Evolutionary conservation across 1,140 invertebrate species (phyloP), one percentile per base, ranked within the genome.

Genomic region (Sycophaga agraensis): DNA sequence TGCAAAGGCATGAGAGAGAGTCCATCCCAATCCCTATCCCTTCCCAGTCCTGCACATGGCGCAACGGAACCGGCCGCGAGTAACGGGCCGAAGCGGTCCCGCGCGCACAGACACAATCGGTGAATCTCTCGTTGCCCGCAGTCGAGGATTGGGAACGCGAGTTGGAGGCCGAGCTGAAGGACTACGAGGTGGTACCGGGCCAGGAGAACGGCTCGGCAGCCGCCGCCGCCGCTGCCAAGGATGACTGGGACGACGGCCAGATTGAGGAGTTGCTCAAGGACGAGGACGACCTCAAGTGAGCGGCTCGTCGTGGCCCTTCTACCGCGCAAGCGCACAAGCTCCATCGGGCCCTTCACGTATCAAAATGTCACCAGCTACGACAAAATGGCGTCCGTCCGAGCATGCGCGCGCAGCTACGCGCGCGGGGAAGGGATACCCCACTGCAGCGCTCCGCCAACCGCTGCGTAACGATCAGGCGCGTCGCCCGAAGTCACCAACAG

Each of bases 131-230:
- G 28, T 11, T 39, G 35, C 76, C 74, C 72, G 73, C 81, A 88
- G 89, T 93, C 85, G 91, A 94, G 82, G 91, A 94, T 83, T 94
- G 93, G 92, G 93, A 96, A 83, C 90, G 91, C 72, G 93, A 96
- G 81, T 82, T 96, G 72, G 91, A 94, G 78, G 91, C 91, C 48
- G 93, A 96, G 82, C 84, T 96, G 64, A 91, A 94, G 80, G 93
- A 96, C 75, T 96, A 92, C 78, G 93, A 96, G 77, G 89, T 96
- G 57, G 90, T 95, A 17, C 72, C 77, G 6, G 74, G 71, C 31
- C 64, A 72, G 72, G 63, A 24, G 59, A 58, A 61, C 58, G 22
- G 46, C 42, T 65, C 19, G 34, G 39, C 61, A 16, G 72, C 78
- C 58, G 14, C n/a, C 12, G 2, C 31, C 4, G 31, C 17, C 8